A percentile compares a stretch with the other conserved stretches of the same genome.
phyloP scores from a whole-genome alignment of 2,888 invertebrate species.

The Apomyelois bistriatella region DNA sequence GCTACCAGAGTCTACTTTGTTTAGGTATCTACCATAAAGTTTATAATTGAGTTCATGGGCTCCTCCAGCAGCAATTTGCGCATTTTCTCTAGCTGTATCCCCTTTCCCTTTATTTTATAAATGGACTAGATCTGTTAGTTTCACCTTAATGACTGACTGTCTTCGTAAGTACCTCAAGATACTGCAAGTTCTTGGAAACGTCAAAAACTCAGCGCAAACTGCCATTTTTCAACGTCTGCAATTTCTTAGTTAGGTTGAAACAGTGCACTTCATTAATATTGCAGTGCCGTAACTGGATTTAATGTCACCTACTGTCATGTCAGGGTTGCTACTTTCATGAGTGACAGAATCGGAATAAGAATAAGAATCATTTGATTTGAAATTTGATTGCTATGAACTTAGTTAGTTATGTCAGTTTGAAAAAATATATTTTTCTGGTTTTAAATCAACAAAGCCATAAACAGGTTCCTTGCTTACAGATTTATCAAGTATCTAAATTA shows the following conservation, averaged over 20 bases:
- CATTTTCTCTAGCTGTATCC: too few species aligned
- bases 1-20: too few species aligned
- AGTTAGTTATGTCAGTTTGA: too few species aligned
- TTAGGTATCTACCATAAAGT: too few species aligned
- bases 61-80: neutral
- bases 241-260: conserved; percentile 26
- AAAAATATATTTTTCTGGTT: too few species aligned
- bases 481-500: too few species aligned
- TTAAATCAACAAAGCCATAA: too few species aligned
- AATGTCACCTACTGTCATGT: conserved; percentile 18
- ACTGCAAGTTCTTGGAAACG: conserved; percentile 34
- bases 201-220: conserved; percentile 45
- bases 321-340: neutral
- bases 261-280: conserved; percentile 41
- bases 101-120: neutral
- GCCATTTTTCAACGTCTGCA: conserved; percentile 43
- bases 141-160: conserved; percentile 27
- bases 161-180: conserved; percentile 30
- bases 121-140: conserved; percentile 13
- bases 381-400: neutral
- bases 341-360: neutral
- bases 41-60: too few species aligned
- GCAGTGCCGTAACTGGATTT: conserved; percentile 28
- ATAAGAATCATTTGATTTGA: neutral
- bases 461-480: too few species aligned